Percentiles rank a stretch among this genome's conserved stretches.
phyloP scores from a whole-genome alignment of 1,140 invertebrate genomes.

The Eupristina koningsbergeri region DNA sequence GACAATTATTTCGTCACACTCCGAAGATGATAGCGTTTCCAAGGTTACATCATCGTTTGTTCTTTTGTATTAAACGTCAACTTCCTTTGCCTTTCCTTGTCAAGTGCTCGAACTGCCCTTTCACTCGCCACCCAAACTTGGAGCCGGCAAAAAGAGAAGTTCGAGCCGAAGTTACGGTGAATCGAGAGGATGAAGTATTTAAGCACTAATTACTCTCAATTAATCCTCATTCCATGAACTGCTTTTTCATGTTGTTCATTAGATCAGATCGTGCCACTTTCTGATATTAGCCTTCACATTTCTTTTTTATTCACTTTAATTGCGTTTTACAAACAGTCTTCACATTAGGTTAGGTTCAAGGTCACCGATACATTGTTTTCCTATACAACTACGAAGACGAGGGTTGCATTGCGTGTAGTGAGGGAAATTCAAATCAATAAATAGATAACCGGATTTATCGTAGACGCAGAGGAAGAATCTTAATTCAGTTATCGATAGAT shows the following conservation, averaged over 20 bases:
- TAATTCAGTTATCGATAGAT: background rate
- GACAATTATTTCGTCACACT: constrained; percentile 24
- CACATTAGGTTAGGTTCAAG: constrained; percentile 37
- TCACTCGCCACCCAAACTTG: background rate
- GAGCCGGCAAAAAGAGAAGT: no score
- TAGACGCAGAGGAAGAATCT: background rate
- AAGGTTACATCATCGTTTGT: background rate
- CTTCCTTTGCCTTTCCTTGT: no score
- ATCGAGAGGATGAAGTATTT: no score
- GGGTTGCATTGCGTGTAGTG: background rate
- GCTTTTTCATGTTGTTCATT: background rate
- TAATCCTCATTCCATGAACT: no score
- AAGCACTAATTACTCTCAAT: no score
- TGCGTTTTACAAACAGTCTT: background rate
- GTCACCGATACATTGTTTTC: background rate
- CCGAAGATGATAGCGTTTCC: background rate
- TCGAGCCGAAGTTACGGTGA: no score
- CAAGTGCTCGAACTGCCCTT: background rate
- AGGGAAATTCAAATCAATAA: background rate
- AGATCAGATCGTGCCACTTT: background rate
- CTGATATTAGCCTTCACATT: background rate
- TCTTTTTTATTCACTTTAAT: background rate
- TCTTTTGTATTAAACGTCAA: no score
- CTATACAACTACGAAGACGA: background rate
- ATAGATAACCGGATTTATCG: background rate